Base-by-base conservation (phyloP, 2,113 vertebrate genomes). In the Oenanthe oenanthe region DNA sequence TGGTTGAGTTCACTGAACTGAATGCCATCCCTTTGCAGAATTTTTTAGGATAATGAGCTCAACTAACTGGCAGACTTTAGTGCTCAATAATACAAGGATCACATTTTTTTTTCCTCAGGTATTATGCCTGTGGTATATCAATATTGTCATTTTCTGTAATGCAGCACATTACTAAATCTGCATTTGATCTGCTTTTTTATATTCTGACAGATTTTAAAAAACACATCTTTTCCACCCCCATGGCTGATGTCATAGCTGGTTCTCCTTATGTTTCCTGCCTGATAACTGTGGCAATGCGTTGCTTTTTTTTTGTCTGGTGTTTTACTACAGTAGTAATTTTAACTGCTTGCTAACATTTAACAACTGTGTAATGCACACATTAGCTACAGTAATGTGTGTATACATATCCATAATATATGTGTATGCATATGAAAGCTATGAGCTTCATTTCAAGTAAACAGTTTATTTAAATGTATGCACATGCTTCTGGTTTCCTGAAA, bases 401-500 rank as follows among this genome's bases (percentile, higher is more conserved):
- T 94, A 66, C 66, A 62, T 75, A 48, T 63, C 62, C 67, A 6
- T 60, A 70, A 56, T 88, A 40, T 42, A 53, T 70, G 31, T 85
- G 42, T 88, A 73, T 92, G 72, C 74, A 66, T 88, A 88, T 70
- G 75, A 87, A 91, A 95, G 75, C 85, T 62, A 31, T 62, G 29
- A 54, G 77, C 73, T 94, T 95, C 82, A n/a, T 92, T 95, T 88
- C 61, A 62, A 82, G 85, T 82, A 86, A 86, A 40, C 40, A 51
- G 26, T 92, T 90, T 94, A 48, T 82, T 96, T 92, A 95, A 94
- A 78, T 53, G 67, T 92, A 58, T 82, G 78, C 92, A 62, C 53
- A 77, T 75, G 92, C 91, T 97, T 94, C 71, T 88, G 74, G 31
- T 91, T 95, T 93, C 50, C 51, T 94, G 88, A 92, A 93, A 89